A percentile compares a stretch with the other conserved stretches of the same genome.
phyloP scores from a whole-genome alignment of 2,888 invertebrate species.

The Morpho helenor region DNA sequence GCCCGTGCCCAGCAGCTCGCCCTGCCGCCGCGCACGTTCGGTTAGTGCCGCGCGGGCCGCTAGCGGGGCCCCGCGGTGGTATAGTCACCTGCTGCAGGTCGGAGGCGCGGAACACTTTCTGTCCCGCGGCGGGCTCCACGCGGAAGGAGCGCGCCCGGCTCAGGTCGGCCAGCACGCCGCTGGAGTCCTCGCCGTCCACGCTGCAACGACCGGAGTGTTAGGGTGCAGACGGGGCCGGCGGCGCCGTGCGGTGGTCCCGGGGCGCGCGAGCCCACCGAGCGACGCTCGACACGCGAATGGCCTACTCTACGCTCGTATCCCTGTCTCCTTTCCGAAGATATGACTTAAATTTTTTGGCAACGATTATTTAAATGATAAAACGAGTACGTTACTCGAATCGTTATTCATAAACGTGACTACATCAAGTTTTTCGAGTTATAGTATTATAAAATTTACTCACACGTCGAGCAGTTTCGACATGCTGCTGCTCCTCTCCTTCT shows the following conservation, averaged over 20 bases:
- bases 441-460: slow-evolving; percentile 43
- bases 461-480: slow-evolving; percentile 91
- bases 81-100: slow-evolving; percentile 84
- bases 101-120: slow-evolving; percentile 92
- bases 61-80: not conserved
- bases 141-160: slow-evolving; percentile 94
- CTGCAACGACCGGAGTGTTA: slow-evolving; percentile 25
- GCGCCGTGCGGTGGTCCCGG: too few relatives aligned
- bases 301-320: too few relatives aligned
- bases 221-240: too few relatives aligned
- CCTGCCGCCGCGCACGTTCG: slow-evolving; percentile 59
- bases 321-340: too few relatives aligned
- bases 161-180: slow-evolving; percentile 82
- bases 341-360: too few relatives aligned
- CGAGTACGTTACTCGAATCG: not conserved
- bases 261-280: too few relatives aligned
- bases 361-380: not conserved
- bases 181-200: slow-evolving; percentile 44
- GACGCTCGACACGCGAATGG: too few relatives aligned
- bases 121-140: slow-evolving; percentile 77
- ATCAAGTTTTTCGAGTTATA: not conserved
- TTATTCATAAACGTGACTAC: not conserved
- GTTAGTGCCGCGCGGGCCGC: too few relatives aligned
- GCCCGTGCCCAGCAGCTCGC: slow-evolving; percentile 93
- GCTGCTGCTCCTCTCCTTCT: slow-evolving; percentile 91